These are phyloP conservation scores for Drosophila bifasciata DNA, from an alignment of 1,140 invertebrate species.

Conservation along the genomic window DNA sequence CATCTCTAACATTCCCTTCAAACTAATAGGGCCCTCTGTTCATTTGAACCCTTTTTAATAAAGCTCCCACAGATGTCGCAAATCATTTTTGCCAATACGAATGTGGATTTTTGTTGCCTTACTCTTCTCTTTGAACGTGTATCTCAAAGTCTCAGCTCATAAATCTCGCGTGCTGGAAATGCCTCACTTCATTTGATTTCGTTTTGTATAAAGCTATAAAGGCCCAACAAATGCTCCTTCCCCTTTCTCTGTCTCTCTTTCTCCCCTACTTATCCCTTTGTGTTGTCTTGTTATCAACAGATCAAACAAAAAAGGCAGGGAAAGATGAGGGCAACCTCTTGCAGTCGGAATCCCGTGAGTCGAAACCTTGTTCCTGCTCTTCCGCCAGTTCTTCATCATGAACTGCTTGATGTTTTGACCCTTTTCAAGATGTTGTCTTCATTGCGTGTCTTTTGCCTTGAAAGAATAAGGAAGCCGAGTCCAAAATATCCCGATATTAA, in stretches of 20 bases:
- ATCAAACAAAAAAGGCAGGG: constrained; percentile 32
- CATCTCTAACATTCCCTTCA: not conserved
- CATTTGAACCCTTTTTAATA: constrained; percentile 1
- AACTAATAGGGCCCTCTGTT: constrained; percentile 10
- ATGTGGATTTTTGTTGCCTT: constrained; percentile 12
- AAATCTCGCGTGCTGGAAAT: constrained; percentile 76
- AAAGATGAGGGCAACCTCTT: constrained; percentile 51
- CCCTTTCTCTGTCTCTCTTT: not conserved
- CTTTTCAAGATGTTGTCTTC: constrained; percentile 82
- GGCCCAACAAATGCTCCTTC: constrained; percentile 24
- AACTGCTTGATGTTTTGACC: constrained; percentile 73
- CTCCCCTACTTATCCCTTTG: constrained; percentile 17
- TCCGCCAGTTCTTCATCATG: constrained; percentile 22
- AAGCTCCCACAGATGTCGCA: constrained; percentile 6
- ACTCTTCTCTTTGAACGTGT: constrained; percentile 5
- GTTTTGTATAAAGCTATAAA: constrained; percentile 64
- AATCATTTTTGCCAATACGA: constrained; percentile 42
- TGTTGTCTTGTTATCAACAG: constrained; percentile 58
- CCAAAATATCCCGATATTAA: constrained; percentile 70
- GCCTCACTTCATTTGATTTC: constrained; percentile 67
- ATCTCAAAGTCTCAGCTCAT: constrained; percentile 68
- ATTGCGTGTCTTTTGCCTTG: constrained; percentile 66
- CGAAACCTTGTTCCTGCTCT: constrained; percentile 23
- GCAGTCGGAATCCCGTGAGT: constrained; percentile 46
- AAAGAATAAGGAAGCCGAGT: constrained; percentile 62